Percentiles rank a stretch among this genome's conserved stretches.
These are phyloP conservation scores for Epinotia demarniana DNA, from an alignment of 2,888 invertebrate genomes.

Conservation along the genomic window DNA sequence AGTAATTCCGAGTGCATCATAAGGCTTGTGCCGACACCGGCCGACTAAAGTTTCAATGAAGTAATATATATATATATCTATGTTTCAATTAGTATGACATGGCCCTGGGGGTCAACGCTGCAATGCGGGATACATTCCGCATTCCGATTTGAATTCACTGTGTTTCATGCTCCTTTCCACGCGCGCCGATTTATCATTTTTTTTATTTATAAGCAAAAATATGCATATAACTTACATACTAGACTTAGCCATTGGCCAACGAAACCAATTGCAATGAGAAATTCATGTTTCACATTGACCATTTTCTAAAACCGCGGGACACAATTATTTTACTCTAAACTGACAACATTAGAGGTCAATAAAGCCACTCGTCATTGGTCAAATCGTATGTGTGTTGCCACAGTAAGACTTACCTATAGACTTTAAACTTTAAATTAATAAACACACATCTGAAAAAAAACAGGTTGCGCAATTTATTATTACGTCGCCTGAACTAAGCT, in stretches of 20 bases:
- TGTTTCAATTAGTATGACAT: slow-evolving; percentile 1
- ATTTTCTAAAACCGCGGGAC: no score
- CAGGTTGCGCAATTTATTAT: background rate
- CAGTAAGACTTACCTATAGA: background rate
- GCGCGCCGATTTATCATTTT: background rate
- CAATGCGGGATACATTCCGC: background rate
- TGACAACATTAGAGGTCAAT: no score
- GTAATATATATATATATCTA: no score
- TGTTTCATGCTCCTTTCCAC: background rate
- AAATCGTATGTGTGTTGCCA: background rate
- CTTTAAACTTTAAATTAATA: background rate
- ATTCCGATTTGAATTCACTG: background rate
- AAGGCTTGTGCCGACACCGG: slow-evolving; percentile 11
- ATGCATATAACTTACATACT: no score
- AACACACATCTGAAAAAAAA: no score
- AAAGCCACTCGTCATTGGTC: no score
- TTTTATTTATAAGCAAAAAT: no score
- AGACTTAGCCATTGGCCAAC: background rate
- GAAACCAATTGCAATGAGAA: background rate
- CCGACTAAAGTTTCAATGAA: no score
- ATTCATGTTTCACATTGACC: no score
- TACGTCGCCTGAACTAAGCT: background rate
- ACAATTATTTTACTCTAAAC: no score
- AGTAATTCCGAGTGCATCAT: slow-evolving; percentile 51
- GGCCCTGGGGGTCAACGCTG: background rate